Percentiles rank a stretch among this genome's conserved stretches.
Conservation (phyloP, 2,797 vertebrate genomes). For the Triplophysa bombifrons region DNA sequence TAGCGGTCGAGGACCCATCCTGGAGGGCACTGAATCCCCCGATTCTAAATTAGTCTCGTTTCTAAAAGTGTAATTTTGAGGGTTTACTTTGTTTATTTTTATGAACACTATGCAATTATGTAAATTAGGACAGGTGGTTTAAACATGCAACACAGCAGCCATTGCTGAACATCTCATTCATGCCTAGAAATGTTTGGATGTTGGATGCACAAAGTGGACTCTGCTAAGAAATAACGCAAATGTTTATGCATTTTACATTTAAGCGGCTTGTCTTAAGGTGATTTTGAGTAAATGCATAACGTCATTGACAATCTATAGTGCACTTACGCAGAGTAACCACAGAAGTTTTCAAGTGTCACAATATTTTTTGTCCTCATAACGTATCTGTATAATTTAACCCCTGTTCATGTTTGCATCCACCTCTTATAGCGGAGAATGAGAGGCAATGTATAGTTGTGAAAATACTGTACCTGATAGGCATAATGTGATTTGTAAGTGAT, state of each 20-base stretch:
- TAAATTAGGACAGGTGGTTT: constrained; percentile 1
- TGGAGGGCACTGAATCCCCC: constrained; percentile 22
- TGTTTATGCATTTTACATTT: neutral
- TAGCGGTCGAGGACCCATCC: constrained; percentile 19
- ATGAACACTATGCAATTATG: neutral
- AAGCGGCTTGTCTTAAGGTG: neutral
- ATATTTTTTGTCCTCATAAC: neutral
- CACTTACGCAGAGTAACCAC: neutral
- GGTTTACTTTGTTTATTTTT: neutral
- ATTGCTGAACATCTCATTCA: neutral
- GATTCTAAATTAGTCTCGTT: constrained; percentile 3
- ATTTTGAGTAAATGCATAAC: neutral
- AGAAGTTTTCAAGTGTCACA: neutral
- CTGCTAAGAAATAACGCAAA: neutral
- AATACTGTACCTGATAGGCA: constrained; percentile 80
- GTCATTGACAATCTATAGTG: neutral
- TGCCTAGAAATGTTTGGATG: neutral
- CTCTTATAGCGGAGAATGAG: too few species aligned
- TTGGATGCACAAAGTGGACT: neutral
- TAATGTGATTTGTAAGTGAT: constrained; percentile 89
- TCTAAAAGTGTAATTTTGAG: constrained; percentile 1
- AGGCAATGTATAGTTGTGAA: too few species aligned
- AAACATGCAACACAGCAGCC: neutral
- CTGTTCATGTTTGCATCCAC: too few species aligned
- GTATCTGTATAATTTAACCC: too few species aligned